Base-by-base conservation (phyloP, 1,140 invertebrate genomes). In the Zelostemma sp. region DNA sequence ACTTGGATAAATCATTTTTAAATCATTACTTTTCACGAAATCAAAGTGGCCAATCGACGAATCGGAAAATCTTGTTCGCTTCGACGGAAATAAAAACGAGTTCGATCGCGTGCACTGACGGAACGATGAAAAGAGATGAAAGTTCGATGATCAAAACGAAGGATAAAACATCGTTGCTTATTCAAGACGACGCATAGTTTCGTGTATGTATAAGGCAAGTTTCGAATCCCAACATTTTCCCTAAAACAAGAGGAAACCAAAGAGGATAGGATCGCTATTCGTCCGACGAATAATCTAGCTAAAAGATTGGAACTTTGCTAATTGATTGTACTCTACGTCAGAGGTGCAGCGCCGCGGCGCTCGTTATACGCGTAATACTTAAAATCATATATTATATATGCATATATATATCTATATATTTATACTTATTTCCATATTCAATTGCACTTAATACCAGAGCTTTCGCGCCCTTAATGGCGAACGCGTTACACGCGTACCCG, bases 261-360 rank as follows among this genome's bases (percentile, higher is more conserved):
- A 59, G 59, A 19, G 19, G 58, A 48, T 41, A 68, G 43, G 41
- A 63, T 51, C 12, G 48, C 45, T 58, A 43, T 16, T 47, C 41
- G 53, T 25, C 9, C 16, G 6, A 12, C 53, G 59, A 38, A 46
- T 65, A 58, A 76, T 63, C n/a, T n/a, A n/a, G n/a, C 72, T 77
- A 78, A 73, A 40, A 58, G 61, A 77, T 73, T 77, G 77, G 67
- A 77, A 81, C 74, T 83, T 80, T 75, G 54, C 78, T 81, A 80
- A 82, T 78, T 77, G 74, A 81, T 82, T 82, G 80, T 82, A 80
- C 80, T 77, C 75, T 78, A 81, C 72, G 77, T 82, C 77, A 79
- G 73, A 77, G 78, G 77, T 80, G 77, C 76, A 73, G 53, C 73
- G 59, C 71, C 64, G 72, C 69, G 46, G 65, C 60, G 72, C 62